phyloP scores from a whole-genome alignment of 2,113 vertebrate species.

The Gavia stellata region DNA sequence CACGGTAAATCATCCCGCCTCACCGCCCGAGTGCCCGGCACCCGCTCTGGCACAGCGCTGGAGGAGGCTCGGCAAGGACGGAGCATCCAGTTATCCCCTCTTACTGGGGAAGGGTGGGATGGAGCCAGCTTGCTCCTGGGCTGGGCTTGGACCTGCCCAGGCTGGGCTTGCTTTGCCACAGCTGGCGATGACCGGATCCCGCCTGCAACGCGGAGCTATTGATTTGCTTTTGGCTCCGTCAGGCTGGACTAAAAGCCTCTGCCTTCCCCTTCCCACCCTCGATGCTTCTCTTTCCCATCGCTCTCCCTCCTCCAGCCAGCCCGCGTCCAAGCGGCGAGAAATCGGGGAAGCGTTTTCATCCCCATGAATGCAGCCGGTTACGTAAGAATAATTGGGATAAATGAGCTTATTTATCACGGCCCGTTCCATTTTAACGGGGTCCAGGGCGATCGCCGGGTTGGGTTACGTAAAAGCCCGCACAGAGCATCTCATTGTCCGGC shows the following conservation, averaged over 20 bases:
- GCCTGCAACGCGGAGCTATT: neutral
- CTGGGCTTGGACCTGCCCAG: neutral
- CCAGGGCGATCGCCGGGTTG: neutral
- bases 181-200: neutral
- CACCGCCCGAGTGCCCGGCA: neutral
- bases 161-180: neutral
- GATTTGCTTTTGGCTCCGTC: neutral
- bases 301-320: constrained; percentile 6
- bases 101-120: neutral
- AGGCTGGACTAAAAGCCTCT: neutral
- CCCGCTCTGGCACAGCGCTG: accelerated
- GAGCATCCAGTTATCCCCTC: neutral
- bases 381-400: constrained; percentile 61
- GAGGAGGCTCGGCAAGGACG: neutral
- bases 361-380: constrained; percentile 44
- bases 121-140: neutral
- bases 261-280: neutral
- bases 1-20: neutral
- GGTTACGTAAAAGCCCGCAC: constrained; percentile 47
- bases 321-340: neutral
- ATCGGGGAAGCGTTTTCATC: constrained; percentile 31
- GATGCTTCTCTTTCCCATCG: neutral
- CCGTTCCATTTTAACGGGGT: neutral
- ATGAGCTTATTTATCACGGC: constrained; percentile 53
- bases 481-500: constrained; percentile 35